These are phyloP conservation scores for Brachionus calyciflorus DNA, from an alignment of 1,140 invertebrate genomes.

Conservation along the genomic window DNA sequence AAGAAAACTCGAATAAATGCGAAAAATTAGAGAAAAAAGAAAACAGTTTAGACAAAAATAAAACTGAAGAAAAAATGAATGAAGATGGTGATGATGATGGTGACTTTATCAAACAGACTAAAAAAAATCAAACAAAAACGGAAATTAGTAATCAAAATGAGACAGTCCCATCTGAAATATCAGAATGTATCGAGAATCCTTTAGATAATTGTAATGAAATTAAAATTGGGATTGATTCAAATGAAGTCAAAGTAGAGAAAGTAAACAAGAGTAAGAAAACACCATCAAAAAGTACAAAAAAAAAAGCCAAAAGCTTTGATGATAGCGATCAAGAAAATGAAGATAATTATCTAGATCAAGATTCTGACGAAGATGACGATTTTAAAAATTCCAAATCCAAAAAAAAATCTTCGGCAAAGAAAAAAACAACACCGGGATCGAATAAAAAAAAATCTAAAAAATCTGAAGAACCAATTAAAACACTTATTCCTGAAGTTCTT, in stretches of 20 bases:
- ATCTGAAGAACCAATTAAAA: neutral
- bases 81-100: neutral
- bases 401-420: conserved; percentile 3
- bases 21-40: neutral
- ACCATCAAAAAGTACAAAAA: neutral
- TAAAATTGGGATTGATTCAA: neutral
- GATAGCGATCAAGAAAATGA: neutral
- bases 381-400: conserved; percentile 20
- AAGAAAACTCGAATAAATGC: neutral
- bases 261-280: neutral
- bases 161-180: no score
- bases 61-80: neutral
- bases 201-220: no score
- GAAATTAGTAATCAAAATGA: no score
- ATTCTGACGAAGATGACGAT: conserved; percentile 17
- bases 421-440: neutral
- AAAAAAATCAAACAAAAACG: no score
- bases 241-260: neutral
- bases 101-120: no score
- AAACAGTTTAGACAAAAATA: no score
- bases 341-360: neutral
- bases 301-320: neutral
- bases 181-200: no score
- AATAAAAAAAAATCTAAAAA: conserved; percentile 3
- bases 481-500: no score